These are phyloP conservation scores for Eumacrocentrus americanus DNA, from an alignment of 2,888 invertebrate genomes.

Conservation along the genomic window DNA sequence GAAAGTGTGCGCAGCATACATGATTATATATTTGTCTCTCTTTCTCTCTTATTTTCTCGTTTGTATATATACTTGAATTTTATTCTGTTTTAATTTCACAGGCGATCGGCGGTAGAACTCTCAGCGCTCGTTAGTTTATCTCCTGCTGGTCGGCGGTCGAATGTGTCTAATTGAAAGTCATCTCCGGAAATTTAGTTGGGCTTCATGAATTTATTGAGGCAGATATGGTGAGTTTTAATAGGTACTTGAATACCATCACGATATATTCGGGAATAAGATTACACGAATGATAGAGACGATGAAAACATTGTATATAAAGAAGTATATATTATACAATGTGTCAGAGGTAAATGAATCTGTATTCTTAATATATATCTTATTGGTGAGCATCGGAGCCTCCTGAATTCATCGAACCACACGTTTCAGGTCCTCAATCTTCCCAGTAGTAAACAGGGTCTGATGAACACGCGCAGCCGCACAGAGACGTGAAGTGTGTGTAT, in stretches of 20 bases:
- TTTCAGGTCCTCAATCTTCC: not conserved
- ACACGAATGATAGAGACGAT: not conserved
- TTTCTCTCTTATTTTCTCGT: slow-evolving; percentile 16
- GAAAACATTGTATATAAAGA: too few species aligned
- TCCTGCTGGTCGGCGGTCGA: too few species aligned
- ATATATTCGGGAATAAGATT: not conserved
- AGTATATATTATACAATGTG: too few species aligned
- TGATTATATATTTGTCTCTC: slow-evolving; percentile 26
- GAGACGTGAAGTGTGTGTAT: slow-evolving; percentile 4
- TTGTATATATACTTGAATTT: slow-evolving; percentile 8
- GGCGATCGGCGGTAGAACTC: slow-evolving; percentile 2
- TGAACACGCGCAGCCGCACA: not conserved
- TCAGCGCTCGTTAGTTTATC: slow-evolving; percentile 8
- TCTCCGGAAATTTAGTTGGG: not conserved
- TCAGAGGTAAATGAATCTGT: not conserved
- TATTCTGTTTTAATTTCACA: slow-evolving; percentile 10
- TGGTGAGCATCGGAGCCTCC: not conserved
- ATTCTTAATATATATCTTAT: not conserved
- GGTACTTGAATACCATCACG: not conserved
- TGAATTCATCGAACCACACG: not conserved
- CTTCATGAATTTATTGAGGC: not conserved
- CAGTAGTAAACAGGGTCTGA: too few species aligned
- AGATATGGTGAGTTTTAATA: not conserved
- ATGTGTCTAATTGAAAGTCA: not conserved
- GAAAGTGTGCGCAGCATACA: slow-evolving; percentile 43